Base-by-base conservation (phyloP, 1,140 invertebrate species). In the Augochlora pura region DNA sequence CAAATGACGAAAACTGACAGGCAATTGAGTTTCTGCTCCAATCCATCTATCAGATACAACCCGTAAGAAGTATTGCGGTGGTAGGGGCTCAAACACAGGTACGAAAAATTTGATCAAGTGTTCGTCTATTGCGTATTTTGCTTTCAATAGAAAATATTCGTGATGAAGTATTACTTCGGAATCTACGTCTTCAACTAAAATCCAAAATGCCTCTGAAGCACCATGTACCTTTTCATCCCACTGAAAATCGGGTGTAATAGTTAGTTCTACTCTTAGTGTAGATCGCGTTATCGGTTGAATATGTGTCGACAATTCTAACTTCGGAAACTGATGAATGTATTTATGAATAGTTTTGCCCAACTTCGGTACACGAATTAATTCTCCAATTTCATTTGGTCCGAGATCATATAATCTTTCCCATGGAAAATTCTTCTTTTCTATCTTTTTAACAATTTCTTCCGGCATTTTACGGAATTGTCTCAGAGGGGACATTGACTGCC, bases 201-300 rank as follows among this genome's bases (percentile, higher is more conserved):
- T 99, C 99, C 99, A 99, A 93, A 99, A 99, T 0, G 97, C 98
- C 94, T 99, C 98, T 0, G 98, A 99, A 67, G 96, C 96, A 0
- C 98, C 98, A 91, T 99, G 98, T 39, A 99, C 94, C 91, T 99
- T 99, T 80, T 99, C 98, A 86, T 99, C 99, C 99, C 99, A 99
- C 88, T 99, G 97, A 92, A 99, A 99, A 93, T 99, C 99, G 0
- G 99, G 98, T 0, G 98, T 99, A n/a, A 99, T 98, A 0, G 98
- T 99, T 2, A 99, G 93, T 92, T 99, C 99, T 2, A 99, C 98
- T 74, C 97, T 94, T 0, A 99, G 91, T 0, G 98, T 99, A 12
- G 98, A 98, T 74, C 99, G 93, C 0, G 99, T 99, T 63, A 99
- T 99, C 0, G 99, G 99, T 91, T 99, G 98, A 86, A 99, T 98